Conservation (phyloP, 2,113 vertebrate genomes). For the Chionodraco myersi region DNA sequence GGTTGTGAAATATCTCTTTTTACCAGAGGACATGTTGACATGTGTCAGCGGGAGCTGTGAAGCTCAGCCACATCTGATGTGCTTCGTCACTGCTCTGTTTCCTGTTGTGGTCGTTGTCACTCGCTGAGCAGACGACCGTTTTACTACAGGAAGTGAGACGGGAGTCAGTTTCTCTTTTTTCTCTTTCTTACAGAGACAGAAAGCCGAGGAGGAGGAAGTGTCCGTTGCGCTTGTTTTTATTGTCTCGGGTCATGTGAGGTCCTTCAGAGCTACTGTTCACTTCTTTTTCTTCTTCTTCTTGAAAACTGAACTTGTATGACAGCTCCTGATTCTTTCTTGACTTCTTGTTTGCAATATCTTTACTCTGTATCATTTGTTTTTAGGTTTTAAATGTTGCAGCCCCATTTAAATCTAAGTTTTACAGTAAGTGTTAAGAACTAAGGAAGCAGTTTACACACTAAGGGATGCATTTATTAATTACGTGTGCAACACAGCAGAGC, state of each 20-base stretch:
- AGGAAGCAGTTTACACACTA: no score
- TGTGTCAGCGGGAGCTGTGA: background rate
- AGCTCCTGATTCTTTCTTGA: background rate
- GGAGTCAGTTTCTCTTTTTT: background rate
- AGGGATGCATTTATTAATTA: no score
- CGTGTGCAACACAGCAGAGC: background rate
- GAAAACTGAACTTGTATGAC: background rate
- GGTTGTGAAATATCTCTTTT: no score
- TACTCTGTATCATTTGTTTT: background rate
- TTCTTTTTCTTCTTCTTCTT: background rate
- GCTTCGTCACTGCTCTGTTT: slow-evolving; percentile 37
- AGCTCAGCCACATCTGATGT: background rate
- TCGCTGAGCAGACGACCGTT: slow-evolving; percentile 42
- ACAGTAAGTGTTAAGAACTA: no score
- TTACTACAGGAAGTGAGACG: slow-evolving; percentile 64
- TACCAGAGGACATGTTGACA: no score
- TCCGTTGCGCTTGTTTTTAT: slow-evolving; percentile 40
- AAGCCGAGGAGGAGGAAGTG: slow-evolving; percentile 31
- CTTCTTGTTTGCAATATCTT: background rate
- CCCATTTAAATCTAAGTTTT: background rate
- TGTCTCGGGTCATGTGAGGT: background rate
- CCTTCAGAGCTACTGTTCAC: background rate
- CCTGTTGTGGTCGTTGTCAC: slow-evolving; percentile 37
- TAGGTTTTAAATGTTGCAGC: background rate
- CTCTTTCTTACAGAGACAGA: slow-evolving; percentile 30